Evolutionary conservation across 2,888 invertebrate species (phyloP), one percentile per base, ranked within the genome.

Genomic region (Platerodrilus igneus): DNA sequence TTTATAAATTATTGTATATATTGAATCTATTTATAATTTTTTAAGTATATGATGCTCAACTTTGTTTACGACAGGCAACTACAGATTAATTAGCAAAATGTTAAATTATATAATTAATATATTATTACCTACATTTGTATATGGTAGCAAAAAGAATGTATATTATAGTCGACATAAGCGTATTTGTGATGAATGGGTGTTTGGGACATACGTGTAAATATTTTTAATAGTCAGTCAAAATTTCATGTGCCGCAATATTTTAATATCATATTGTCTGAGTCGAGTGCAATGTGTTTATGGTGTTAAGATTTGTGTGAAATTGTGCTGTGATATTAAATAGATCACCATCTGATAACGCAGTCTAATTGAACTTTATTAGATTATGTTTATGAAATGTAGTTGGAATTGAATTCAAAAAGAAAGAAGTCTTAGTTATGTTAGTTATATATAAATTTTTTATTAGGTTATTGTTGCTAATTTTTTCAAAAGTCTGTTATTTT

Each of bases 151-250:
- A n/a, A n/a, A 57, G 51, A 55, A 58, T 58, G 58, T 63, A 62
- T 62, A 59, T 59, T 60, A 60, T 59, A 63, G 59, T 58, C 60
- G 55, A 60, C 60, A 63, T 66, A 64, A 67, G 66, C 64, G 64
- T 63, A 66, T n/a, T n/a, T 67, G 66, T 67, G 66, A 67, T 66
- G 65, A 64, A 46, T 34, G 53, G 58, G 58, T 57, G 60, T 62
- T 65, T 63, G 62, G 62, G 62, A 57, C 56, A 57, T 61, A 63
- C 63, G 62, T 64, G 63, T 59, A 62, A 59, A 58, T 51, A 50
- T 38, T 35, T 35, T 47, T 42, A 38, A 41, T 34, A 10, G 30
- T 41, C 20, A 33, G 21, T 29, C 6, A 34, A 34, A 17, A 11
- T 11, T 9, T 26, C 4, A 15, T 3, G 11, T 6, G 25, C 14